Evolutionary conservation across 2,113 vertebrate genomes (phyloP).

Genomic region (Leucopsar rothschildi): DNA sequence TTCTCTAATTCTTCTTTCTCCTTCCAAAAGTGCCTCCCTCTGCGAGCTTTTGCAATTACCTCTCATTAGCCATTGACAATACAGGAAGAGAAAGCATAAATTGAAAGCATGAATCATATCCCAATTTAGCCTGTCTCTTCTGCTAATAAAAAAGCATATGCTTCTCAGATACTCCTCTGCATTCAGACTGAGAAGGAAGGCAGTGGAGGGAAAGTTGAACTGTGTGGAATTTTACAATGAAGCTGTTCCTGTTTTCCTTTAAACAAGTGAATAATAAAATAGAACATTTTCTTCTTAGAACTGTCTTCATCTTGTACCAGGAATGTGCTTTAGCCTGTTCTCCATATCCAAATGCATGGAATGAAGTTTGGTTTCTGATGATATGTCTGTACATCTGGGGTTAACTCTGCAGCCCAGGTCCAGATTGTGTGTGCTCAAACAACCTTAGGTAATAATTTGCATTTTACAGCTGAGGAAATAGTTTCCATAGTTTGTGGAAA

Average conservation of each 20-base stretch:
- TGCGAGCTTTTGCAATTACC: background rate
- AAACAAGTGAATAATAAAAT: background rate
- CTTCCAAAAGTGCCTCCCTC: background rate
- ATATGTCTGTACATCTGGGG: background rate
- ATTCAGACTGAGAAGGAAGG: background rate
- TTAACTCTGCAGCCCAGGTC: background rate
- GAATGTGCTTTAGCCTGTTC: background rate
- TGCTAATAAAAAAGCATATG: background rate
- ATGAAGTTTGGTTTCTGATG: background rate
- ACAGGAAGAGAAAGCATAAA: slow-evolving; percentile 36
- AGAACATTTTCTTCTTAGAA: background rate
- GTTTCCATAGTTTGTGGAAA: background rate
- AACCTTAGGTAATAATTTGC: background rate
- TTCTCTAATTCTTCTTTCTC: background rate
- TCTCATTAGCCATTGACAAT: slow-evolving; percentile 36
- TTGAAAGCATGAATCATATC: slow-evolving; percentile 41
- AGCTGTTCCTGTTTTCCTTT: background rate
- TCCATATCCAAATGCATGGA: rapidly evolving
- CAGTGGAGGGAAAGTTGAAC: background rate
- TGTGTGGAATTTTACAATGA: background rate
- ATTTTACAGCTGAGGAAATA: background rate
- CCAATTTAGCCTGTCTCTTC: slow-evolving; percentile 16
- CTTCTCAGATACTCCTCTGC: background rate
- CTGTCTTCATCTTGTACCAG: background rate
- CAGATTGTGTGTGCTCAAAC: background rate